Conservation (phyloP, 2,113 vertebrate genomes). For the Gallinago paraguaiae region DNA sequence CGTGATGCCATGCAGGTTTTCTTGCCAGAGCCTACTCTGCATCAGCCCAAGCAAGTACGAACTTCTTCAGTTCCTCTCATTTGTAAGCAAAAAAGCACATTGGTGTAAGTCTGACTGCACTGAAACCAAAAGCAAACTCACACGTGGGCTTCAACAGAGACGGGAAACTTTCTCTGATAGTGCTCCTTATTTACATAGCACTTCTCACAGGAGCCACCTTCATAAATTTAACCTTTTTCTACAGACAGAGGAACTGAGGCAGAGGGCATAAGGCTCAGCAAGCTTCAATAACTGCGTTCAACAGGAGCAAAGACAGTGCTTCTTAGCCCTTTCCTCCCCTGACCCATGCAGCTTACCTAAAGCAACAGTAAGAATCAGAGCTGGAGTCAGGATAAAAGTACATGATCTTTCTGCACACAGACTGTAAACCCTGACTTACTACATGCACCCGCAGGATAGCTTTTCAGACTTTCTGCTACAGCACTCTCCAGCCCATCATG, state of each 20-base stretch:
- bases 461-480: background rate
- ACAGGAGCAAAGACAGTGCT: fast-evolving
- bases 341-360: background rate
- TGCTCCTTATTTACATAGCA: background rate
- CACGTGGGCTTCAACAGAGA: background rate
- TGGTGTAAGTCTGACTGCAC: background rate
- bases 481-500: background rate
- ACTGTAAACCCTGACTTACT: background rate
- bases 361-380: background rate
- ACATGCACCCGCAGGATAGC: too few species aligned
- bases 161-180: background rate
- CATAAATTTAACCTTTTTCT: background rate
- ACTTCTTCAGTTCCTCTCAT: background rate
- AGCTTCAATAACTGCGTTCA: background rate
- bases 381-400: background rate
- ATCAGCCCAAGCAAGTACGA: background rate
- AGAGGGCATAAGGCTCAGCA: background rate
- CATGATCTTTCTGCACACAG: background rate
- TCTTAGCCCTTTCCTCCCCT: background rate
- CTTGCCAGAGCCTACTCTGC: background rate
- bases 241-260: background rate
- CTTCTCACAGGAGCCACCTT: background rate
- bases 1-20: background rate
- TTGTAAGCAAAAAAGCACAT: background rate
- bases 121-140: background rate